Evolutionary conservation across 2,888 invertebrate genomes (phyloP).

Genomic region (Neoaliturus tenellus): DNA sequence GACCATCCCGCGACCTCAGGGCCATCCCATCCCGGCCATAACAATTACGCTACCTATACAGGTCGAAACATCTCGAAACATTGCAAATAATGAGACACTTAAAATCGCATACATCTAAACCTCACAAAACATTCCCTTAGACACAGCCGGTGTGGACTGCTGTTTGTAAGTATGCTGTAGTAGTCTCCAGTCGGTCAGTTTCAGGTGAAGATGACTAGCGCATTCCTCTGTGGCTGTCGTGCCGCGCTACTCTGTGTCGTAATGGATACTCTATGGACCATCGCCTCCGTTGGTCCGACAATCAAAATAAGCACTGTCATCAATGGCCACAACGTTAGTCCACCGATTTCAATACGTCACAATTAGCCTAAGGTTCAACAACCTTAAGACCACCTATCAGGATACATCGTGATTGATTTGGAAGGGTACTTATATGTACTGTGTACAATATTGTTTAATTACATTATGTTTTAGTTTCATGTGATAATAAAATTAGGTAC

Average conservation of each 20-base stretch:
- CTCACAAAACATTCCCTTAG: too few species aligned
- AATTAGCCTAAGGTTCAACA: not conserved
- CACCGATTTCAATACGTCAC: not conserved
- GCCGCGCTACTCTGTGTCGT: constrained; percentile 8
- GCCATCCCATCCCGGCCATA: not conserved
- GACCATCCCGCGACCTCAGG: not conserved
- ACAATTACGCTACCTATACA: too few species aligned
- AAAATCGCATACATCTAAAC: too few species aligned
- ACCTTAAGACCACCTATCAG: not conserved
- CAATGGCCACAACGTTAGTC: not conserved
- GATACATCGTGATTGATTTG: too few species aligned
- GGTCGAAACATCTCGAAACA: too few species aligned
- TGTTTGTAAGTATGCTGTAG: too few species aligned
- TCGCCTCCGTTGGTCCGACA: not conserved
- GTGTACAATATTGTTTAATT: too few species aligned
- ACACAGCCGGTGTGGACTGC: too few species aligned
- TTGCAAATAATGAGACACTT: too few species aligned
- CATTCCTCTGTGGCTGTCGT: constrained; percentile 17
- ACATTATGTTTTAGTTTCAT: too few species aligned
- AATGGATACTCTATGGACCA: not conserved
- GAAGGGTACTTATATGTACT: too few species aligned
- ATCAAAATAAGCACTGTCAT: not conserved
- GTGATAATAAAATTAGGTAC: too few species aligned
- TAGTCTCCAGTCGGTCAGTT: not conserved
- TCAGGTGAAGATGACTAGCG: constrained; percentile 6